A percentile compares a stretch with the other conserved stretches of the same genome.
Evolutionary conservation across 2,797 vertebrate species (phyloP).

Genomic region (Chaetodon trifasciatus): DNA sequence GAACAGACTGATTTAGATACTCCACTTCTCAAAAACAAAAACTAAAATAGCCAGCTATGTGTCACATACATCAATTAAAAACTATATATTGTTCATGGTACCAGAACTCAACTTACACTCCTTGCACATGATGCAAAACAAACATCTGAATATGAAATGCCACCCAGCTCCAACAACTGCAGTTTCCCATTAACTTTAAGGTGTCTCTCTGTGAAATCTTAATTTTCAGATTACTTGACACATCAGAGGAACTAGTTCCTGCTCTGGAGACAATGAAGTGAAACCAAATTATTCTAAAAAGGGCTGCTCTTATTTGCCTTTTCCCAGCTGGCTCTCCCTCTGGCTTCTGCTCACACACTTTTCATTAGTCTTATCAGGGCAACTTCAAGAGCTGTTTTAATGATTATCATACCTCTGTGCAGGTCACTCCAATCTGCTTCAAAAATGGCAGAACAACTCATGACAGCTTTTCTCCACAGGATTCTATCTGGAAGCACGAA

Average conservation of each 20-base stretch:
- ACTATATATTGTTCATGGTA: too few relatives aligned
- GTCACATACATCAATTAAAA: too few relatives aligned
- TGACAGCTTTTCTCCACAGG: neutral
- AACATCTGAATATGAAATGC: neutral
- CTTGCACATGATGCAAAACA: too few relatives aligned
- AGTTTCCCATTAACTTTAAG: neutral
- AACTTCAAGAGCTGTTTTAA: slow-evolving; percentile 1
- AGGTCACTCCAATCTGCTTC: neutral
- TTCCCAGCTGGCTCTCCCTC: neutral
- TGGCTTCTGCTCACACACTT: neutral
- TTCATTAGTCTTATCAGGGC: slow-evolving; percentile 15
- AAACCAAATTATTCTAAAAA: slow-evolving; percentile 2
- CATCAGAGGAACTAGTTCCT: neutral
- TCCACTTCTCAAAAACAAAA: too few relatives aligned
- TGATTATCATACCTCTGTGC: neutral
- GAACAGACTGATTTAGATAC: too few relatives aligned
- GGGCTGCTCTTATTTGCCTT: neutral
- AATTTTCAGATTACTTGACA: neutral
- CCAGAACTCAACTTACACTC: too few relatives aligned
- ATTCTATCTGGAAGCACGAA: neutral
- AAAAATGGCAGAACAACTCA: slow-evolving; percentile 23
- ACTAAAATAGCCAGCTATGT: too few relatives aligned
- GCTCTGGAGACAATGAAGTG: slow-evolving; percentile 8
- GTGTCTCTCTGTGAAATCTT: neutral
- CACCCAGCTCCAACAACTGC: neutral